Percentiles rank a stretch among this genome's conserved stretches.
Evolutionary conservation across 2,113 vertebrate species (phyloP).

Genomic region (Ctenomys sociabilis): DNA sequence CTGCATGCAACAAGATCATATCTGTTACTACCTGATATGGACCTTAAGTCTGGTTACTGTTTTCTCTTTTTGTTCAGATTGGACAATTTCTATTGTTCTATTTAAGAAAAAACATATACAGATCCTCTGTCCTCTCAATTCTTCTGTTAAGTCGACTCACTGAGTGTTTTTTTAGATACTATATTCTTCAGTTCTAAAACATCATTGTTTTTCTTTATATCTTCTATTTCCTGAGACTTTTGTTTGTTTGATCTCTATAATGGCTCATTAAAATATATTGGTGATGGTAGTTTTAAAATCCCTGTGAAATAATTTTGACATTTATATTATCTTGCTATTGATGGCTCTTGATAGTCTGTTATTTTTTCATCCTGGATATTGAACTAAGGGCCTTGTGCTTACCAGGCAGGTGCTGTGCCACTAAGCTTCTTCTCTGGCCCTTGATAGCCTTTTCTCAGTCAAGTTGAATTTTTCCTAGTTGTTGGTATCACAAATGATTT

Average conservation of each 20-base stretch:
- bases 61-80: neutral
- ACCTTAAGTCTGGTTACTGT: neutral
- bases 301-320: neutral
- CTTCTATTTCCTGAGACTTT: neutral
- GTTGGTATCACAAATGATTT: neutral
- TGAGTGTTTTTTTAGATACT: neutral
- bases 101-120: neutral
- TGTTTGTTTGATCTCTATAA: conserved; percentile 12
- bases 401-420: too few species aligned
- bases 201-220: neutral
- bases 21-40: neutral
- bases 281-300: neutral
- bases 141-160: neutral
- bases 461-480: neutral
- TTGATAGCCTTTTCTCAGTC: neutral
- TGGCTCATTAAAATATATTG: neutral
- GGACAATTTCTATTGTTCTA: neutral
- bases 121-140: neutral
- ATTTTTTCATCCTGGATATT: too few species aligned
- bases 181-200: neutral
- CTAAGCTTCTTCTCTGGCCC: too few species aligned
- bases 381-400: too few species aligned
- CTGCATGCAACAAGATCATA: too few species aligned
- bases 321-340: neutral
- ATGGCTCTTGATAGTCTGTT: neutral